Evolutionary conservation across 2,797 vertebrate species (phyloP), one percentile per base, ranked within the genome.

Genomic region (Pantherophis alleghaniensis): DNA sequence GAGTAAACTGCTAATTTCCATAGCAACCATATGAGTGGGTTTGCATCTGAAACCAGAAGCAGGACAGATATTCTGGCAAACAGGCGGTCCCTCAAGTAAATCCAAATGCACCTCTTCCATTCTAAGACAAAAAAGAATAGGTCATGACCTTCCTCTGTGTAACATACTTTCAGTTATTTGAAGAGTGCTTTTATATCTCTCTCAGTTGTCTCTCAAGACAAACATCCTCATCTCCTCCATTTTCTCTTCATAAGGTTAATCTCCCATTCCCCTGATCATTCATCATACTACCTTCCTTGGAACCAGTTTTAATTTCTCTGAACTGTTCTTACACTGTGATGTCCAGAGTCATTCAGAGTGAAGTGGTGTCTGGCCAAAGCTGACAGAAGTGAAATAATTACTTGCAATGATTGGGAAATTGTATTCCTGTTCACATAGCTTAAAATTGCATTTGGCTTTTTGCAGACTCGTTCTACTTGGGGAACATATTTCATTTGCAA

Each of bases 401-500:
- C 37, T 83, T 83, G 74, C 74, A 42, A 37, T 83, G 74, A 83
- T 83, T 83, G 74, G 74, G 74, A 83, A 83, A 83, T 83, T 83
- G 74, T 42, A 83, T 83, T 83, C 74, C 74, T 83, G 37, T 47
- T 83, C 74, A 83, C 37, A 42, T 22, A 83, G 74, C 20, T 37
- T 83, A 83, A 83, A 83, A 83, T 83, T 47, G 74, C 37, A 83
- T 83, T 42, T 83, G 74, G 74, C 37, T 47, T 83, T 83, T 83
- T 83, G 37, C 74, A 83, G 9, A 83, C 74, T 42, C 20, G 9
- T 83, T 20, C 9, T 83, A 83, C 20, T 83, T 83, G 37, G 11
- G 74, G 37, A 83, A 83, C 37, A 83, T 83, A 83, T 83, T 83
- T 42, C 74, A 83, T 83, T 42, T 83, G 37, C 60, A 69, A 96